Evolutionary conservation across 2,797 vertebrate species (phyloP).

Genomic region (Psittacula echo): DNA sequence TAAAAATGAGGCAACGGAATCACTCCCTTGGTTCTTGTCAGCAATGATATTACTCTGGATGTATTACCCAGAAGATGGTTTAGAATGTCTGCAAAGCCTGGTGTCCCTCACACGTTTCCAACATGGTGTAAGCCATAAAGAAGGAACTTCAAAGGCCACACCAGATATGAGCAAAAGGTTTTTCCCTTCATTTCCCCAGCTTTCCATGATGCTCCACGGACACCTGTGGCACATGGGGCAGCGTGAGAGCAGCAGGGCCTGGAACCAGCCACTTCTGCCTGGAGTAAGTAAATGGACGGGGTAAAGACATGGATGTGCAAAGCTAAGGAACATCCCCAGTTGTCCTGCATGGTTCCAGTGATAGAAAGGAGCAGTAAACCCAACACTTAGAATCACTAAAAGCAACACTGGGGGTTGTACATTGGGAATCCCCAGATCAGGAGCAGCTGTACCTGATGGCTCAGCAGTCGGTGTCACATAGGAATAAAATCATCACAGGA

Average conservation of each 20-base stretch:
- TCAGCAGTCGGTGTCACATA: not conserved
- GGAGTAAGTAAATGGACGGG: not conserved
- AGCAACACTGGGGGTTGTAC: not conserved
- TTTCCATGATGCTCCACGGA: not conserved
- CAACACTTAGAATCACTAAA: not conserved
- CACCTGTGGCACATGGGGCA: no score
- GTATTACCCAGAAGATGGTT: no score
- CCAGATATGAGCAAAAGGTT: not conserved
- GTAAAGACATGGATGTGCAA: not conserved
- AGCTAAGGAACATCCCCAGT: not conserved
- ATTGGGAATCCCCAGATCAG: not conserved
- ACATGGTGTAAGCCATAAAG: no score
- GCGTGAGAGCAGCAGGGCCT: not conserved
- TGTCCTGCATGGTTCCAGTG: not conserved
- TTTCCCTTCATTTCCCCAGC: not conserved
- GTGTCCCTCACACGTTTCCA: no score
- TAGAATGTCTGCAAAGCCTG: no score
- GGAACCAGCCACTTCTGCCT: not conserved
- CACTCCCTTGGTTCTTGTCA: not conserved
- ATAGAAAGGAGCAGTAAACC: not conserved
- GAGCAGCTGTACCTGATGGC: not conserved
- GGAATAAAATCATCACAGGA: not conserved
- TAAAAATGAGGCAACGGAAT: not conserved
- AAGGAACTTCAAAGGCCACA: no score
- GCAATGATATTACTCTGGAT: not conserved